A percentile compares a stretch with the other conserved stretches of the same genome.
Conservation (phyloP, 2,888 invertebrate genomes). For the Parnassius mnemosyne region DNA sequence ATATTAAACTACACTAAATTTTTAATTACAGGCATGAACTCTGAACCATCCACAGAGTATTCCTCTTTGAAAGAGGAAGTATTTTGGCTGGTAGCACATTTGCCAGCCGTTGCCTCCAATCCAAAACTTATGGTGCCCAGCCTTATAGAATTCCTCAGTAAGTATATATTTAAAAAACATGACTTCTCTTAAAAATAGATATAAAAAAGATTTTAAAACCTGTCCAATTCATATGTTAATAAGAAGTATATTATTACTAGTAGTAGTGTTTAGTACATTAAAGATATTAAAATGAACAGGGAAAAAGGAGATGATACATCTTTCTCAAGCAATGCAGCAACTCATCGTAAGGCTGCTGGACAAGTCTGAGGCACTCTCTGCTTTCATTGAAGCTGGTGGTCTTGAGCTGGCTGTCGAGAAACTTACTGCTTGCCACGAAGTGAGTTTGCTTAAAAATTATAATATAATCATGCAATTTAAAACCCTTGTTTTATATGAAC, state of each 20-base stretch:
- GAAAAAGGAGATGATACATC: constrained; percentile 59
- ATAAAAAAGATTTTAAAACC: too few relatives aligned
- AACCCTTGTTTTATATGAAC: too few relatives aligned
- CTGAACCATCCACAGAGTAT: constrained; percentile 78
- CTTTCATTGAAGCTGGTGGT: constrained; percentile 88
- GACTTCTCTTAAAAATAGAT: too few relatives aligned
- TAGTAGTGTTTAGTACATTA: too few relatives aligned
- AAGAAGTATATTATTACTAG: too few relatives aligned
- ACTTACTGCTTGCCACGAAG: constrained; percentile 86
- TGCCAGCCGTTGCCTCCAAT: constrained; percentile 88
- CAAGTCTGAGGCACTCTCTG: constrained; percentile 85
- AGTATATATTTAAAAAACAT: constrained; percentile 37
- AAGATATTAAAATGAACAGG: constrained; percentile 35
- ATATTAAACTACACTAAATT: constrained; percentile 35
- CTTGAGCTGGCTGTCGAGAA: constrained; percentile 88
- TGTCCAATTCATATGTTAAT: too few relatives aligned
- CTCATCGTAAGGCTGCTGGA: constrained; percentile 90
- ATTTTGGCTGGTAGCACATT: constrained; percentile 89
- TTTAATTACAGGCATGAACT: constrained; percentile 45
- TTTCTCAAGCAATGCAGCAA: constrained; percentile 93
- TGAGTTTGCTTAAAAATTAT: constrained; percentile 28
- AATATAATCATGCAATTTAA: too few relatives aligned
- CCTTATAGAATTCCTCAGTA: constrained; percentile 85
- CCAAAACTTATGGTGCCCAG: constrained; percentile 89
- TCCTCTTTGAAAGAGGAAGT: constrained; percentile 92